Conservation (phyloP, 2,888 invertebrate genomes). For the Epirrita christyi region DNA sequence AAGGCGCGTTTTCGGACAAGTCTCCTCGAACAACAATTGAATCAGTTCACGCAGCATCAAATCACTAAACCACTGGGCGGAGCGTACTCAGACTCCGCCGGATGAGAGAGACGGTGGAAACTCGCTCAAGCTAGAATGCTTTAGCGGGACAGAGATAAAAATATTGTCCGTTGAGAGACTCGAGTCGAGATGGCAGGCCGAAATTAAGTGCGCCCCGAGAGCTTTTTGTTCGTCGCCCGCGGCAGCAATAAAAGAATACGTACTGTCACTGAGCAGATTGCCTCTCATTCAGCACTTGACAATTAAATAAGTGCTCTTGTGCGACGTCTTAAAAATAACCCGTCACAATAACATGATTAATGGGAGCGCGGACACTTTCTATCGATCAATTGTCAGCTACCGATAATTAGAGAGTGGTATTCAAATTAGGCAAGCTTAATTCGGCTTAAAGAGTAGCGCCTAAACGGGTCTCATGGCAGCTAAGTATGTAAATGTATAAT, state of each 20-base stretch:
- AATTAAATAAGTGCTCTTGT: constrained; percentile 81
- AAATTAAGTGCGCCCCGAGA: constrained; percentile 75
- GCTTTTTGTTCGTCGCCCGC: constrained; percentile 78
- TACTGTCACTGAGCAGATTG: constrained; percentile 83
- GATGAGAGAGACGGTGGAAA: constrained; percentile 70
- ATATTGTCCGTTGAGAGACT: constrained; percentile 60
- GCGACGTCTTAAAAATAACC: constrained; percentile 68
- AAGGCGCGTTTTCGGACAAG: constrained; percentile 74
- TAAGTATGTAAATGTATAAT: constrained; percentile 29
- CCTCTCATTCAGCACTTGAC: constrained; percentile 80
- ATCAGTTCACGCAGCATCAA: constrained; percentile 86
- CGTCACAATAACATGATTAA: constrained; percentile 80
- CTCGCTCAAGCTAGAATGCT: constrained; percentile 46
- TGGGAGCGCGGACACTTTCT: constrained; percentile 68
- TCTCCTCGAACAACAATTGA: constrained; percentile 77
- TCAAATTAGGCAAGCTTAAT: constrained; percentile 61
- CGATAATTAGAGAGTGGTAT: constrained; percentile 73
- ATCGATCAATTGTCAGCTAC: constrained; percentile 79
- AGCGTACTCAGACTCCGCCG: constrained; percentile 81
- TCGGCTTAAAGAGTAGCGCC: constrained; percentile 47
- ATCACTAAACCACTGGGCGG: constrained; percentile 85
- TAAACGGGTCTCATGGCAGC: constrained; percentile 33
- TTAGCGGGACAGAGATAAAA: constrained; percentile 67
- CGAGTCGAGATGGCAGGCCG: constrained; percentile 71
- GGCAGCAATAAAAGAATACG: constrained; percentile 73